Evolutionary conservation across 2,113 vertebrate species (phyloP), one percentile per base, ranked within the genome.

Genomic region (Bombycilla garrulus): DNA sequence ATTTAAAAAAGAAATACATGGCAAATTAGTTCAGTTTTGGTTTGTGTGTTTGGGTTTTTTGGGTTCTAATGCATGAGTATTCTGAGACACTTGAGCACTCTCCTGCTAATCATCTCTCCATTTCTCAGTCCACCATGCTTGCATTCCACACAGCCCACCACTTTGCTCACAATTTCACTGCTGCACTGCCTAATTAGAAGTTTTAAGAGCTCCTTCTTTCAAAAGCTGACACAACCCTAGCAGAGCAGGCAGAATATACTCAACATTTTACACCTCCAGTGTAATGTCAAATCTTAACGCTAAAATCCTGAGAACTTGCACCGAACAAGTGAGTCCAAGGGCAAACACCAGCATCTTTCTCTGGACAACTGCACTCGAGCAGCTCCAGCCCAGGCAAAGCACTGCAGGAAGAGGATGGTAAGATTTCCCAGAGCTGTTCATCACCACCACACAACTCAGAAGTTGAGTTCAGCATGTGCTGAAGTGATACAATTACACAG

Each of bases 401-500:
- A 69, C 44, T 22, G 66, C 47, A 61, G 42, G 38, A 88, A 57
- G 71, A 42, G 45, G 13, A 57, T 6, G 73, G 15, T 12, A 62
- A 93, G 51, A 58, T 56, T 84, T 69, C 73, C 81, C 60, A 58
- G 67, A 74, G 38, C 54, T 56, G 51, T 19, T 58, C 2, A 0
- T 47, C 88, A 92, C 29, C 42, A 77, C 54, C 60, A 62, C 36
- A 25, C 66, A 88, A 66, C 64, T 80, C 58, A 31, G 2, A 38
- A 76, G 53, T 38, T 36, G 60, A 74, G 74, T 45, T 70, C 40
- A 53, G 11, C 21, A 48, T 45, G 40, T 56, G 45, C 88, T 90
- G 85, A 81, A 86, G 64, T 42, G 72, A 70, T 66, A 92, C 56
- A 92, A 62, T 86, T 88, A 95, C 77, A 76, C 22, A 57, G 0